Base-by-base conservation (phyloP, 2,888 invertebrate species). In the Diaprepes abbreviatus region DNA sequence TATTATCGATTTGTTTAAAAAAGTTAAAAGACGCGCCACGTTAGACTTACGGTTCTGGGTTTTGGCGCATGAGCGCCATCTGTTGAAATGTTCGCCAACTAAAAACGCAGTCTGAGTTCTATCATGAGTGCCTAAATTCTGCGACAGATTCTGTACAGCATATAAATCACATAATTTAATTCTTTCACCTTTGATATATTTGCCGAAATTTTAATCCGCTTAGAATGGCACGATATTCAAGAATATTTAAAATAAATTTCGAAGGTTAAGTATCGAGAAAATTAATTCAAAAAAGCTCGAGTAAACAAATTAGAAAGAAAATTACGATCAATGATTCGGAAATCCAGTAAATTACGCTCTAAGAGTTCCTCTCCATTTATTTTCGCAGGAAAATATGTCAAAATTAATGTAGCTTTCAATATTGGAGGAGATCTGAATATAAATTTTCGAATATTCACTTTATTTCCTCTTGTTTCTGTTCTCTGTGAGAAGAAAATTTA, bases 261-360 rank as follows among this genome's bases (percentile, higher is more conserved):
- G 12, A 50, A 24, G 1, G 16, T 50, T 28, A 28, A 50, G 16
- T 31, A 50, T 50, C 14, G 24, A 28, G 24, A 17, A 74, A 75
- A 74, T 76, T 72, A 76, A 75, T 71, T 73, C 66, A 58, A 40
- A 60, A 65, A 81, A 50, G 48, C 48, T 50, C 48, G 28, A 50
- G 28, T 50, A 50, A 50, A 50, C 48, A 82, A 83, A 82, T 82
- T 82, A 82, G 80, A 79, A 79, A 82, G 82, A 82, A 83, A 83
- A 82, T 83, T 83, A 80, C 79, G 81, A 81, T 83, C 83, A 82
- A 82, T 83, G 82, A 82, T 81, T 81, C 78, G 82, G 80, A 83
- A 82, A 80, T 74, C 78, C 78, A 75, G 76, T 77, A 80, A 81
- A 81, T 80, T 80, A 79, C 81, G 79, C 76, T 78, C 74, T 74